Evolutionary conservation across 2,797 vertebrate species (phyloP), one percentile per base, ranked within the genome.

Genomic region (Schizothorax lantsangensis): DNA sequence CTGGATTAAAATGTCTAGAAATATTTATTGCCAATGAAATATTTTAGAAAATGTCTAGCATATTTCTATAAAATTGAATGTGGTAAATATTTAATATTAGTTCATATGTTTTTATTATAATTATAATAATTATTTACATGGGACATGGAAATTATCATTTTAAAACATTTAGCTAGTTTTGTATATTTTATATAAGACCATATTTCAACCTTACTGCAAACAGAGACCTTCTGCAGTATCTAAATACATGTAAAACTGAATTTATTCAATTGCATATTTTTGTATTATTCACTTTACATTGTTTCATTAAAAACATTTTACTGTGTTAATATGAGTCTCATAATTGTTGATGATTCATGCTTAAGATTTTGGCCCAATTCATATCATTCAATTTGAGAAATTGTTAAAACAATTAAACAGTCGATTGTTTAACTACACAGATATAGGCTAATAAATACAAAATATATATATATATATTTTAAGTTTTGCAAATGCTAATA

Each of bases 241-340:
- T 92, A 88, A 94, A 91, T 94, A 92, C 91, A 90, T 94, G 95
- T 96, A 93, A 95, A 94, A 92, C 91, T 87, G 91, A 77, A 92
- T 90, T 91, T 92, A 93, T 93, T 91, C 92, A 92, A 92, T 91
- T 88, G 92, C 91, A 91, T 95, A 95, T 95, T 95, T 95, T 95
- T 96, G 92, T 95, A 96, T 95, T 95, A 94, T 96, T 90, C 95
- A 95, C 93, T 94, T 94, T 91, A 90, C 86, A 88, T 93, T 92
- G 36, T 90, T 91, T 91, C n/a, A 92, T 95, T 95, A 95, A 96
- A 95, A 86, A 85, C 23, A 79, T 81, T 59, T 74, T 80, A 12
- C 36, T n/a, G 47, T 84, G 33, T 72, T 36, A 57, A 17, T 23
- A 79, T 49, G n/a, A 78, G 79, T 81, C 19, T 68, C 17, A n/a